phyloP scores from a whole-genome alignment of 2,113 vertebrate species.

The Eptesicus fuscus region DNA sequence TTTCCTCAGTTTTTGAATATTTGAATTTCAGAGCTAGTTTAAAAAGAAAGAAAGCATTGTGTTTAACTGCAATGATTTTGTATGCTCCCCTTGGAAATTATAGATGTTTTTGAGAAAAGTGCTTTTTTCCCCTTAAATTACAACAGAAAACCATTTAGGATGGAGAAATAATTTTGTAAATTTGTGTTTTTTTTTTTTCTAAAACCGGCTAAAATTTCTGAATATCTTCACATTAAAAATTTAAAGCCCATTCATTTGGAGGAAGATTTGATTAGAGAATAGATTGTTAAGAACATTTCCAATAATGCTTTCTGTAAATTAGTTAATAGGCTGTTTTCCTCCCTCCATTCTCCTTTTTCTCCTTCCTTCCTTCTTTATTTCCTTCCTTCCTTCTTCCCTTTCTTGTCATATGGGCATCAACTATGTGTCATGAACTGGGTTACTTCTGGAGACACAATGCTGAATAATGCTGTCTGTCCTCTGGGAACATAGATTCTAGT shows the following conservation, averaged over 20 bases:
- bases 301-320: not conserved
- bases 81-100: not conserved
- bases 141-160: not conserved
- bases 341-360: not conserved
- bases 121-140: not conserved
- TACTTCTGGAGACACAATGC: not conserved
- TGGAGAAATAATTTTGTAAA: not conserved
- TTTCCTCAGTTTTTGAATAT: not conserved
- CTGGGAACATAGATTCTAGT: not conserved
- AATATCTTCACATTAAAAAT: not conserved
- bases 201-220: not conserved
- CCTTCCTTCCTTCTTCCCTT: not conserved
- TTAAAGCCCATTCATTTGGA: not conserved
- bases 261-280: not conserved
- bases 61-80: not conserved
- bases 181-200: not conserved
- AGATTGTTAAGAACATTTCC: not conserved
- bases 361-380: fast-evolving
- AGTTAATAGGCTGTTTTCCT: not conserved
- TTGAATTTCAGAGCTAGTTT: not conserved
- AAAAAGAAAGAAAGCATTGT: not conserved
- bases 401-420: not conserved
- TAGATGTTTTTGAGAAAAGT: not conserved
- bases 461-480: not conserved
- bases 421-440: not conserved